Base-by-base conservation (phyloP, 2,113 vertebrate species). In the Neotoma lepida region DNA sequence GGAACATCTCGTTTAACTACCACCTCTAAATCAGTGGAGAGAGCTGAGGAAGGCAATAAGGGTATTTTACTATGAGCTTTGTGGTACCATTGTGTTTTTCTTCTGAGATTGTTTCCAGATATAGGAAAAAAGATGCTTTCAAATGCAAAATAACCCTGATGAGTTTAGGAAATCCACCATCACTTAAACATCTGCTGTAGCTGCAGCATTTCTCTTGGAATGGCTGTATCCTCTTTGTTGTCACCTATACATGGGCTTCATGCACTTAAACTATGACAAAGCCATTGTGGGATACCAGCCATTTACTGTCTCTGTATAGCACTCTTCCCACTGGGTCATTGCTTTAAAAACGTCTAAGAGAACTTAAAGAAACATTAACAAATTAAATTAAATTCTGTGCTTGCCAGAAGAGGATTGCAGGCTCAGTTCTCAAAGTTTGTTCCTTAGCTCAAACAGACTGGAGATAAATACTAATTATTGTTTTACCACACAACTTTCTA, bases 1-100 rank as follows among this genome's bases (percentile, higher is more conserved):
- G 30, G 66, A 89, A 46, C 12, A 58, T 82, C 41, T 92, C 1
- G 0, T 22, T 94, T 89, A 89, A 88, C 26, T 88, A 73, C 84
- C 76, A 28, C 86, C 51, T 89, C 68, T 88, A 95, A 89, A 77
- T 76, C 87, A 91, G 93, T 49, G 95, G 70, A 94, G 61, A 89
- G 58, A 95, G 63, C 74, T 86, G 68, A 96, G 94, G 76, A 92
- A 93, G 51, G 14, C 18, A 64, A 46, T 58, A 41, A 81, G 35
- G 35, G 58, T 86, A 91, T 90, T 86, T 82, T 80, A 35, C 86
- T 68, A 51, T 3, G 84, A 77, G 39, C n/a, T 89, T 93, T 80
- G 51, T 64, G 35, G 54, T 76, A 39, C 15, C 28, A 80, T 7
- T 63, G 4, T 76, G 39, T 61, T 80, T 87, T 68, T 44, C 51